Base-by-base conservation (phyloP, 2,888 invertebrate genomes). In the Ormyrus thymus region DNA sequence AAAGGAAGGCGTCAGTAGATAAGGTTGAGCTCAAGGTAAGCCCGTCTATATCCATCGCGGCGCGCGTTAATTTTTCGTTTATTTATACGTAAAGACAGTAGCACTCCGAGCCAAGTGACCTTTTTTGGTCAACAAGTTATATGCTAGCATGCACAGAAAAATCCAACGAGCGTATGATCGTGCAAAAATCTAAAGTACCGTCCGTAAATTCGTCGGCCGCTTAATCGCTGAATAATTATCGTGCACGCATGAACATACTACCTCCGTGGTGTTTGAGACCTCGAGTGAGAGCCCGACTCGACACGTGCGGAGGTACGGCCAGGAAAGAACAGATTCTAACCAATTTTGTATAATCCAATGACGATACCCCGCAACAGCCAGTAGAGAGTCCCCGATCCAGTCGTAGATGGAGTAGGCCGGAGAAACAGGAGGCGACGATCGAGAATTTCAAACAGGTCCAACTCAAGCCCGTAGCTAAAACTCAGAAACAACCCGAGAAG, bases 361-460 rank as follows among this genome's bases (percentile, higher is more conserved):
- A 65, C 29, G 29, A 29, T 29, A 29, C 81, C 84, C 81, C 76
- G 88, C 86, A 76, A 29, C 84, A 89, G 89, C 85, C 85, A 85
- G 86, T 83, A 84, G 86, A 87, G 83, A 81, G 79, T 58, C 81
- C 76, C 69, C 81, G 81, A 6, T 53, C 69, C 70, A 78, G 78
- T 53, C 43, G 48, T 51, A 72, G 69, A 70, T 81, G 81, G 81
- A 46, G 65, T 72, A 80, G 61, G 65, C 79, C 78, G 50, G 71
- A 78, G 59, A 78, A 72, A 88, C 89, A 89, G 84, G 91, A 91
- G 83, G 88, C 90, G 84, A 90, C 91, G 89, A 89, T 90, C 86
- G 93, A 92, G 87, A 92, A 90, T 86, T 93, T 94, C 90, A 29
- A 89, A 93, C 86, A 90, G 83, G 89, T 93, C 83, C 92, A 93